Conservation (phyloP, 1,140 invertebrate genomes). For the Nomia melanderi region DNA sequence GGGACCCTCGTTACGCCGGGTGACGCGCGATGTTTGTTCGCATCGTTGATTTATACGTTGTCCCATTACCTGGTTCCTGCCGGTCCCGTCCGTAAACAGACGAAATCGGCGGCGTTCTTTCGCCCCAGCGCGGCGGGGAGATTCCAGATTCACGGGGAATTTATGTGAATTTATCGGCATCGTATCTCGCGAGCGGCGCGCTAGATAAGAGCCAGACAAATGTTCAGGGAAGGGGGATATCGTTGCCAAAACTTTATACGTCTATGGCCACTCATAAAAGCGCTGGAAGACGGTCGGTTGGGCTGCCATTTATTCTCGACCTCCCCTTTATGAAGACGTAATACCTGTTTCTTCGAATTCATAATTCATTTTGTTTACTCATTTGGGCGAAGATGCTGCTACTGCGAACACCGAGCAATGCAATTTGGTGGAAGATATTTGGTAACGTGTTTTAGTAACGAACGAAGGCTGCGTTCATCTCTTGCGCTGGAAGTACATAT, state of each 20-base stretch:
- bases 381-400: not conserved
- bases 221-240: not conserved
- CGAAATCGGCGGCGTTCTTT: not conserved
- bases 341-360: too few species aligned
- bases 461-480: too few species aligned
- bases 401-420: too few species aligned
- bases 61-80: not conserved
- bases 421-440: too few species aligned
- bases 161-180: not conserved
- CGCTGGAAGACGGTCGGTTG: not conserved
- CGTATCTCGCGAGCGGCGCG: not conserved
- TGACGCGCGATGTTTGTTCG: conserved; percentile 31
- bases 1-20: conserved; percentile 32
- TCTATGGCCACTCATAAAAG: conserved; percentile 2
- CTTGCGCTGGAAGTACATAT: too few species aligned
- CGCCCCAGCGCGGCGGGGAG: not conserved
- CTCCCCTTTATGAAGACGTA: not conserved
- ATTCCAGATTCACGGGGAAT: not conserved
- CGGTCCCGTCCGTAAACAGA: not conserved
- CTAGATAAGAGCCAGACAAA: not conserved
- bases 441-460: too few species aligned
- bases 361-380: not conserved
- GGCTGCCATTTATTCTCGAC: not conserved
- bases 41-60: conserved; percentile 19
- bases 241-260: not conserved